phyloP scores from a whole-genome alignment of 2,113 vertebrate genomes.

The Phaethornis superciliosus region DNA sequence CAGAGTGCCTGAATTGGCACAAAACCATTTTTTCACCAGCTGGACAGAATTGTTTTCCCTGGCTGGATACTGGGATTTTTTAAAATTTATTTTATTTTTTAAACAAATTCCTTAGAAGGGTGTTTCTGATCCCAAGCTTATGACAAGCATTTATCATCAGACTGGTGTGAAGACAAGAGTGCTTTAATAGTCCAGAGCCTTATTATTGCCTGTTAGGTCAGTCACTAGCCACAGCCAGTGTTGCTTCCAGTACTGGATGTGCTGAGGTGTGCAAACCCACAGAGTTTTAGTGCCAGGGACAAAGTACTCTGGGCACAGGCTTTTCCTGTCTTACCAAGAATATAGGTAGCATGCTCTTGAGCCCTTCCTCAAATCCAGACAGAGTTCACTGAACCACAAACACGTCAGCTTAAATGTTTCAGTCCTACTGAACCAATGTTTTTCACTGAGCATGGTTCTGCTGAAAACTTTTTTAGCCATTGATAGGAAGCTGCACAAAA shows the following conservation, averaged over 20 bases:
- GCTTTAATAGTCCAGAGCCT: neutral
- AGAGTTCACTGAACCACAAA: neutral
- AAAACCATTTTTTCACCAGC: fast-evolving
- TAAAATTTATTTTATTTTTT: neutral
- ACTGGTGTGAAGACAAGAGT: neutral
- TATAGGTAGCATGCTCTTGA: neutral
- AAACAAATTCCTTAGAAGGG: neutral
- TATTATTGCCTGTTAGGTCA: neutral
- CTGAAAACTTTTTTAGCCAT: neutral
- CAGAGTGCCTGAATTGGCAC: neutral
- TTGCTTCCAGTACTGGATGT: neutral
- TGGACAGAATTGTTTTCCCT: neutral
- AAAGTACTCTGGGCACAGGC: neutral
- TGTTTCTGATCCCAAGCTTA: neutral
- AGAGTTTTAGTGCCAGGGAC: neutral
- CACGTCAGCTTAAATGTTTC: neutral
- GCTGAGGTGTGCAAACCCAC: neutral
- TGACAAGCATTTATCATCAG: neutral
- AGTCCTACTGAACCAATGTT: neutral
- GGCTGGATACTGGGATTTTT: neutral
- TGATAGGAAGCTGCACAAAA: neutral
- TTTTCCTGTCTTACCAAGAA: neutral
- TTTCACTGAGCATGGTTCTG: neutral
- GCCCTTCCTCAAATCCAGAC: neutral
- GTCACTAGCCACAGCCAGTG: neutral